Base-by-base conservation (phyloP, 2,113 vertebrate genomes). In the Centropus unirufus region DNA sequence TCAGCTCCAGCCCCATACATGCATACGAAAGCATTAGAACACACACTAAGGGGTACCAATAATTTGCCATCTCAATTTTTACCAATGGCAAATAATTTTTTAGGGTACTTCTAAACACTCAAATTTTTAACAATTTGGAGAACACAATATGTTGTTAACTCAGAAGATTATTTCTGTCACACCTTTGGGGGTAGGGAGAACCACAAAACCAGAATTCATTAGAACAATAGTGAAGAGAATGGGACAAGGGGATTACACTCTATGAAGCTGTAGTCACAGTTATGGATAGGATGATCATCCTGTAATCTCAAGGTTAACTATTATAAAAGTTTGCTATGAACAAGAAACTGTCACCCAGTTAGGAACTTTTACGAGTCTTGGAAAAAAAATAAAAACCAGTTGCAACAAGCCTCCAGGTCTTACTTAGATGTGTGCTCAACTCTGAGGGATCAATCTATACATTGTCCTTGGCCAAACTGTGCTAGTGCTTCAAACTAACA, bases 331-430 rank as follows among this genome's bases (percentile, higher is more conserved):
- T 81, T 78, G 10, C 8, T 75, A 61, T 64, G 78, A 83, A 88
- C 55, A 27, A 81, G 29, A 63, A 94, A 73, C 69, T 29, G n/a
- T 57, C 62, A 84, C 15, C 6, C 26, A 72, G 40, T 82, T 78
- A 86, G 77, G 84, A 95, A 55, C 54, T 55, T 87, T 47, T 75
- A 54, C 74, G 81, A 49, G 14, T 54, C 46, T 69, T 67, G 34
- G 47, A 93, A 89, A 89, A 69, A 57, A 84, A 92, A 72, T 78
- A 93, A 91, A 87, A 95, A 62, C 64, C 23, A 67, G 76, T 77
- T 87, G 39, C 80, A 91, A 44, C 51, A 95, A 78, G 64, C 70
- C 86, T 88, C 61, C 61, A 67, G 58, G 72, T 77, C 74, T 83
- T 61, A 51, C 83, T 87, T 61, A 87, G 70, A 87, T 83, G 73